Evolutionary conservation across 1,140 invertebrate genomes (phyloP), one percentile per base, ranked within the genome.

Genomic region (Bombus sibiricus): DNA sequence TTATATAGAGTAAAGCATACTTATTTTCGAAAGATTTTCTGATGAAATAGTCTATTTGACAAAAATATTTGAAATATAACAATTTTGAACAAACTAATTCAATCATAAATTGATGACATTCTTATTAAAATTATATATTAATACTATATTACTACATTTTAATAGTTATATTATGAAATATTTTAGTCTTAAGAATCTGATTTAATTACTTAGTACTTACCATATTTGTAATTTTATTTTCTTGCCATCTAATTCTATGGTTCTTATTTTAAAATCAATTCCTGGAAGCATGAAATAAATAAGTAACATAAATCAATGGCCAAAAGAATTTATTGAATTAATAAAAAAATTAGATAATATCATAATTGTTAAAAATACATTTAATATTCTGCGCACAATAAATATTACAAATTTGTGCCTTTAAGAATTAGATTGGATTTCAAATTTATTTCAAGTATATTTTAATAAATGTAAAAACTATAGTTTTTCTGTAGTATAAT

Each of bases 141-240:
- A 37, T 41, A 41, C 1, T 8, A 41, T 5, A 72, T 73, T 43
- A 53, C 6, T 53, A 53, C 2, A n/a, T 39, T 43, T n/a, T 43
- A 73, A 73, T 22, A 43, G 9, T 68, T 47, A 15, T 12, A 68
- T 37, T 53, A 10, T 57, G 8, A 6, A 57, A 25, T 80, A 9
- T n/a, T 59, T 59, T 32, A 62, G 0, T 68, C 18, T 39, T 68
- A 32, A 28, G 13, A 34, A 43, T 3, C 57, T 15, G 39, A 80
- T 39, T 28, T 13, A 22, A 78, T 69, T 47, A 83, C 13, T 0
- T 18, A 73, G 43, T 75, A 95, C 96, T 96, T 96, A 98, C 98
- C 99, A 99, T 97, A 99, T 99, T 96, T 99, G 99, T 93, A 99
- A 96, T 96, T 99, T 99, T 85, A 99, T 99, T 96, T 99, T 99